phyloP scores from a whole-genome alignment of 2,797 vertebrate genomes.

The Pitangus sulphuratus region DNA sequence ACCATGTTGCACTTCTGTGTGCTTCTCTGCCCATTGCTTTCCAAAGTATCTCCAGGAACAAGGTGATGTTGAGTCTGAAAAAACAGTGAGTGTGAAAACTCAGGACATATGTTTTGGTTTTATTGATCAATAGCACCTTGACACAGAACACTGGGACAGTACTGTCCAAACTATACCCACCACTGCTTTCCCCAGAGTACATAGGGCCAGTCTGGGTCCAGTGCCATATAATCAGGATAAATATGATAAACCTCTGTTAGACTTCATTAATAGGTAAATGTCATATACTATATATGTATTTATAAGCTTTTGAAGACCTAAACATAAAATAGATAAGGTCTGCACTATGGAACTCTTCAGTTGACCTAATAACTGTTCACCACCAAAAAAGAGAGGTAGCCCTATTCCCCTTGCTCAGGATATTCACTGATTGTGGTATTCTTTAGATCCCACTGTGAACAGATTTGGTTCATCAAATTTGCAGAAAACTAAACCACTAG shows the following conservation, averaged over 20 bases:
- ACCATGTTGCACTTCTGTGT: not conserved
- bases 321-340: not conserved
- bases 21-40: not conserved
- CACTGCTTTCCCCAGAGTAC: not conserved
- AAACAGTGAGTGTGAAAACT: not conserved
- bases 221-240: not conserved
- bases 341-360: not conserved
- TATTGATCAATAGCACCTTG: not conserved
- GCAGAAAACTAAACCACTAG: not conserved
- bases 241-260: not conserved
- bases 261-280: not conserved
- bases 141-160: not conserved
- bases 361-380: not conserved
- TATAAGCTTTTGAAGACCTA: not conserved
- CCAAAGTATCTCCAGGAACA: not conserved
- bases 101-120: not conserved
- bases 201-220: accelerated
- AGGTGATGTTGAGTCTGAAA: not conserved
- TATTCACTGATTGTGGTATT: not conserved
- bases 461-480: not conserved
- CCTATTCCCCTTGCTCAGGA: not conserved
- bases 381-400: not conserved
- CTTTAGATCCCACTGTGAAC: not conserved
- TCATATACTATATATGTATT: accelerated
- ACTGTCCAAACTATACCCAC: too few species aligned